Conservation (phyloP, 1,140 invertebrate genomes). For the Eubasilissa regina region DNA sequence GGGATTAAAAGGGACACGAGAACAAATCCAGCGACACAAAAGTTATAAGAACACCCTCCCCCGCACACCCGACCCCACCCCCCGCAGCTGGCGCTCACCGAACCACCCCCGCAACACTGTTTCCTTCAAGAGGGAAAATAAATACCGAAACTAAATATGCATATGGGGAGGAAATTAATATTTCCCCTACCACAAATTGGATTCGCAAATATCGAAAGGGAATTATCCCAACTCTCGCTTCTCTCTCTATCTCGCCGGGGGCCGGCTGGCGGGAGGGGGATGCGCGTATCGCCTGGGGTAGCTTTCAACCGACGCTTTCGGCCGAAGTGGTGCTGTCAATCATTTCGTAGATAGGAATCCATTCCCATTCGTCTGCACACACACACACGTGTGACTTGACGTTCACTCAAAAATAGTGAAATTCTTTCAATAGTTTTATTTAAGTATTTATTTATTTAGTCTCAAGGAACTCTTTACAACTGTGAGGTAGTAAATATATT, state of each 20-base stretch:
- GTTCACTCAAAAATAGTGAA: too few species aligned
- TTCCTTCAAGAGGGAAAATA: slow-evolving; percentile 45
- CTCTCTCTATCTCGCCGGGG: background rate
- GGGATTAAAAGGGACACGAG: slow-evolving; percentile 31
- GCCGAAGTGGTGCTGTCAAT: slow-evolving; percentile 57
- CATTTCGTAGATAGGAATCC: slow-evolving; percentile 52
- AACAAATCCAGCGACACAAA: slow-evolving; percentile 38
- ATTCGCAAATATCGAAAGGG: slow-evolving; percentile 44
- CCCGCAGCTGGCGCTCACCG: background rate
- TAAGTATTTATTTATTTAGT: too few species aligned
- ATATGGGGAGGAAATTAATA: slow-evolving; percentile 61
- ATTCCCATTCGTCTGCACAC: slow-evolving; percentile 16
- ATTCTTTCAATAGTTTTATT: too few species aligned
- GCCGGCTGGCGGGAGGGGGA: background rate
- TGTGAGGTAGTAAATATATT: too few species aligned
- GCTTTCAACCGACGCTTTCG: slow-evolving; percentile 14
- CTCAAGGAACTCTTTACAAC: too few species aligned
- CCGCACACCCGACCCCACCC: background rate
- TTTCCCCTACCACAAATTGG: slow-evolving; percentile 60
- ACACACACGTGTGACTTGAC: background rate
- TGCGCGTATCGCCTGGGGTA: slow-evolving; percentile 2
- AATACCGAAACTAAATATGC: slow-evolving; percentile 58
- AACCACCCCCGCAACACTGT: slow-evolving; percentile 2
- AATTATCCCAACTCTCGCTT: slow-evolving; percentile 3
- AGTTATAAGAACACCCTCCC: slow-evolving; percentile 36